Base-by-base conservation (phyloP, 2,888 invertebrate species). In the Drosophila putrida region DNA sequence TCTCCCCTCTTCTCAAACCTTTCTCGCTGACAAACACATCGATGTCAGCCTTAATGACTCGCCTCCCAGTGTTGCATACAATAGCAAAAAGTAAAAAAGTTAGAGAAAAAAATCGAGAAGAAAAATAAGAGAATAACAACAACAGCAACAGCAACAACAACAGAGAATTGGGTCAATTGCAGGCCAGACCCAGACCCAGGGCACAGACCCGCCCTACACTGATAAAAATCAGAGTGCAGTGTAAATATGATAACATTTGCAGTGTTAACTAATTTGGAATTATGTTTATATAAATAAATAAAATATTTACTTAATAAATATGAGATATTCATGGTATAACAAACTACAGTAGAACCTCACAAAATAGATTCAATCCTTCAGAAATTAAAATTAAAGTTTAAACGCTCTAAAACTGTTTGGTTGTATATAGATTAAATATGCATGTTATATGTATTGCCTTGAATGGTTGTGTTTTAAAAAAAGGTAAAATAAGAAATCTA, bases 1-100 rank as follows among this genome's bases (percentile, higher is more conserved):
- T 31, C 31, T 8, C 60, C 11, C 15, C n/a, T 15, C 25, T 43
- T 10, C 13, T 15, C 8, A 31, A 31, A 6, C 25, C 36, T 36
- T 31, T 20, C n/a, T 15, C 13, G 41, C 35, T 51, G 20, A 50
- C 63, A 49, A 46, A 31, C 25, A 36, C 57, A 10, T 39, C 41
- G 67, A 31, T 63, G 65, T 62, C 78, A 78, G 78, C 78, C 78
- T 78, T 78, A 78, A 78, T 78, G 78, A 78, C 77, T 71, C 38
- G 66, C 70, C 66, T 47, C 41, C 47, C 60, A 72, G 47, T 49
- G 54, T 38, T 41, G 63, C 38, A 50, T 28, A 71, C 66, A 75
- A 71, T 61, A 53, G 63, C 47, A 38, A 68, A 46, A 62, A 66
- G 38, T 31, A 11, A 53, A 39, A 20, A 10, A 27, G 13, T 39